A percentile compares a stretch with the other conserved stretches of the same genome.
phyloP scores from a whole-genome alignment of 92 coral and sea anemone species.

The Actinostola sp. region DNA sequence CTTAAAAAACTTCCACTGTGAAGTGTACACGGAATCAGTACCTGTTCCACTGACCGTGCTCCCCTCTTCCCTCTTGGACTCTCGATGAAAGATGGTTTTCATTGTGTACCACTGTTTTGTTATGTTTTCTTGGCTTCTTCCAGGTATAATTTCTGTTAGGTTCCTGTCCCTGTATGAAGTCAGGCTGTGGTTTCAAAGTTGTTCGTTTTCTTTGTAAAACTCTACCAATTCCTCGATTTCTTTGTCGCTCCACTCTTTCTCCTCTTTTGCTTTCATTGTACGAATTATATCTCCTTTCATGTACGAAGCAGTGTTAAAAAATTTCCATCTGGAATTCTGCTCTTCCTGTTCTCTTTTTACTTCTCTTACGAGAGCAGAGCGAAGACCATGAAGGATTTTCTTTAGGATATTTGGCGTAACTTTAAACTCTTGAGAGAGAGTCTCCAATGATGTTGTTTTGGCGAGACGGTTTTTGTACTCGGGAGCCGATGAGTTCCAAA shows the following conservation, averaged over 20 bases:
- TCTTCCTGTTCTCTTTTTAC: no score
- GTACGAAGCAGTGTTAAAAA: conserved; percentile 15
- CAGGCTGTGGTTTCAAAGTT: conserved; percentile 42
- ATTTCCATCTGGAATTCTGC: conserved; percentile 49
- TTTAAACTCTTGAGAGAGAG: no score
- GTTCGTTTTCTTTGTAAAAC: conserved; percentile 43
- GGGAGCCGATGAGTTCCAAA: no score
- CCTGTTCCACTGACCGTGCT: conserved; percentile 52
- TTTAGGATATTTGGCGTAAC: no score
- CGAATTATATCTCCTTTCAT: conserved; percentile 42
- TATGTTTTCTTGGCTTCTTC: conserved; percentile 25
- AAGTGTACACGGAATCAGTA: conserved; percentile 29
- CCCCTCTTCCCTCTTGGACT: conserved; percentile 29
- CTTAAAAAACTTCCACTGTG: conserved; percentile 25
- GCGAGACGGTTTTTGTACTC: no score
- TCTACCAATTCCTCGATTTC: conserved; percentile 45
- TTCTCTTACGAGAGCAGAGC: no score
- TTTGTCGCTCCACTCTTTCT: conserved; percentile 40
- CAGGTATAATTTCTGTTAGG: conserved; percentile 29
- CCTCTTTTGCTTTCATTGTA: conserved; percentile 37
- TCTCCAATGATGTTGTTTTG: no score
- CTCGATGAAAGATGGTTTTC: conserved; percentile 44
- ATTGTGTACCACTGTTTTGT: conserved; percentile 29
- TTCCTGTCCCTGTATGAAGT: conserved; percentile 47
- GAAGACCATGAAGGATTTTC: no score